Percentiles rank a stretch among this genome's conserved stretches.
These are phyloP conservation scores for Protobothrops mucrosquamatus DNA, from an alignment of 2,113 vertebrate species.

Conservation along the genomic window DNA sequence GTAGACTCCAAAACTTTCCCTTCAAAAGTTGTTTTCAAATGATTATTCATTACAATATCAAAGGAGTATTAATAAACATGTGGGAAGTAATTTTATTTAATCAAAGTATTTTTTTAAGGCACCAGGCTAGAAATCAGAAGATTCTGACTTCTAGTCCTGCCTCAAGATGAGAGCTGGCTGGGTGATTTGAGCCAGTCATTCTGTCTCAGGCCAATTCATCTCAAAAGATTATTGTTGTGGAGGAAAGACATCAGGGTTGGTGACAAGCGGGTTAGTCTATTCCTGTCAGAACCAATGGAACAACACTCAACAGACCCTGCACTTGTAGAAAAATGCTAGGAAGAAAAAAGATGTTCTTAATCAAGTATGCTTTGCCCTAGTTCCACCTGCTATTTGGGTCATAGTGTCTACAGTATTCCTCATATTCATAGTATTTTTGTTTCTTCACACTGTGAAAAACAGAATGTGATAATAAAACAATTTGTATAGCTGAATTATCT, in stretches of 20 bases:
- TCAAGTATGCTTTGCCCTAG: not conserved
- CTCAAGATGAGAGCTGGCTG: not conserved
- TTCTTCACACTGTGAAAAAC: not conserved
- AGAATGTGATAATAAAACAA: not conserved
- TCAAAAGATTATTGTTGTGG: not conserved
- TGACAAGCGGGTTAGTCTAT: not conserved
- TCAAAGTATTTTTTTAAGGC: not conserved
- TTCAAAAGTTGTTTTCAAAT: not conserved
- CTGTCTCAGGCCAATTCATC: not conserved
- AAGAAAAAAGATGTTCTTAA: not conserved
- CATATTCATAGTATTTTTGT: not conserved
- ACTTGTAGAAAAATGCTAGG: not conserved
- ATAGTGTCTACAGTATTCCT: not conserved
- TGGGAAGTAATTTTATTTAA: not conserved
- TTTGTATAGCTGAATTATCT: conserved; percentile 18
- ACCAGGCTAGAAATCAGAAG: not conserved
- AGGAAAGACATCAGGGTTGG: not conserved
- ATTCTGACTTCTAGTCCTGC: not conserved
- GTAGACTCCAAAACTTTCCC: not conserved
- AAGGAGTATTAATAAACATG: not conserved
- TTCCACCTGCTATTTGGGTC: not conserved
- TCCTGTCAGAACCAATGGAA: not conserved
- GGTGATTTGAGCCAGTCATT: not conserved
- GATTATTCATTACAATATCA: not conserved
- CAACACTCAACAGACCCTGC: not conserved